Evolutionary conservation across 92 coral and sea anemone species (phyloP), one percentile per base, ranked within the genome.

Genomic region (Montipora capitata): DNA sequence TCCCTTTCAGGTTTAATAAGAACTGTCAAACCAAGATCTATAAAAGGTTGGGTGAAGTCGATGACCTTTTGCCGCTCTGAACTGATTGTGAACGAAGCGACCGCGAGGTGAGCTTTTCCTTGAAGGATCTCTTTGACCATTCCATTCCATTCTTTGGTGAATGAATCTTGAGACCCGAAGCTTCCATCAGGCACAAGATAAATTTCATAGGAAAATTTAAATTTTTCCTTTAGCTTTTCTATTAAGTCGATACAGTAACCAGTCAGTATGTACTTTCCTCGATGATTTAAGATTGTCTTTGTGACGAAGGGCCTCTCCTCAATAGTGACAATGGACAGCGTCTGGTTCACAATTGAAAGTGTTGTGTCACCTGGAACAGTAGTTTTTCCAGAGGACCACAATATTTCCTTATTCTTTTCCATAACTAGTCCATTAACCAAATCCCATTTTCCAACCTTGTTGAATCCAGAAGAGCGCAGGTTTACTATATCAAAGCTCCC

Each of bases 61-160:
- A 95, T 93, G 38, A 91, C 89, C 0, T 91, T 93, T 77, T 95
- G 98, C 43, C 98, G 79, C 4, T 91, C 91, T 43, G 99, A 93
- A 74, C 96, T 96, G 74, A 96, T 91, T 11, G 99, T 95, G 58
- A 96, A 92, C 13, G 99, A 87, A 48, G 98, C 96, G 14, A 92
- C 92, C 0, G 98, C 96, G 58, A 96, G 57, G 40, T 96, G 94
- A 8, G 99, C 98, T 78, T 78, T 89, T 59, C 96, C 99, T 69
- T 89, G 81, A 1, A 90, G 43, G 8, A 96, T 43, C 61, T 96
- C 99, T 14, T 74, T 87, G 2, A 96, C 98, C 96, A 96, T 89
- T 5, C 99, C 99, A 74, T 95, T 95, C 99, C 99, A 95, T 77
- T 93, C 96, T 38, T 91, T 94, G 11, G 95, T 80, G 41, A 95